Conservation (phyloP, 23 tunicate genomes). For the Botrylloides violaceus region DNA sequence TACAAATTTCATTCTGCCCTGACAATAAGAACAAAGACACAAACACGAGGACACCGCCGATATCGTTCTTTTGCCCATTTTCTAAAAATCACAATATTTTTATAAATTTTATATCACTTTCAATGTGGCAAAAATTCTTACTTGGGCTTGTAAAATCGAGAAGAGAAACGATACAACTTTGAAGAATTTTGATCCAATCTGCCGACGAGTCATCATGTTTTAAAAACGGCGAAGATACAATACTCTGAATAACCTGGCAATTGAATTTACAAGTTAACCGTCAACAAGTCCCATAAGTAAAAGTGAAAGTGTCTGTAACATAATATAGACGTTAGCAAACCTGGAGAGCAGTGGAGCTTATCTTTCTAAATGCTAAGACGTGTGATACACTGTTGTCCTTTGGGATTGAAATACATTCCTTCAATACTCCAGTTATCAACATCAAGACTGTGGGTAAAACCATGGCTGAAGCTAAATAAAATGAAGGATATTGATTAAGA, state of each 20-base stretch:
- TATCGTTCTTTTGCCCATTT: constrained; percentile 17
- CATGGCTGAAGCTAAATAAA: neutral
- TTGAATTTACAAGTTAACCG: too few relatives aligned
- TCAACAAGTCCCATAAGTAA: too few relatives aligned
- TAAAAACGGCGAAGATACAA: constrained; percentile 31
- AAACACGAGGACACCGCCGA: constrained; percentile 36
- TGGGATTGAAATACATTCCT: constrained; percentile 33
- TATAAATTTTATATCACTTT: too few relatives aligned
- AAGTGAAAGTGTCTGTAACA: too few relatives aligned
- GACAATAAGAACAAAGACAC: constrained; percentile 59
- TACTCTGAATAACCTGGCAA: constrained; percentile 32
- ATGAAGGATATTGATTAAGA: neutral
- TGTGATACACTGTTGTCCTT: neutral
- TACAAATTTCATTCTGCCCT: constrained; percentile 33
- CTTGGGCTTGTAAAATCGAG: constrained; percentile 67
- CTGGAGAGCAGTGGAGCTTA: constrained; percentile 46
- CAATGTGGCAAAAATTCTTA: too few relatives aligned
- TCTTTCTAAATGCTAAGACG: constrained; percentile 2
- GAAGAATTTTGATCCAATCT: constrained; percentile 60
- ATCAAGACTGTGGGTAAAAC: constrained; percentile 68
- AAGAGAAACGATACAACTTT: constrained; percentile 54
- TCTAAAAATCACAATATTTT: neutral
- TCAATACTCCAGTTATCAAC: constrained; percentile 54
- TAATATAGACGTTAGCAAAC: too few relatives aligned
- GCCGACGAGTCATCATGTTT: constrained; percentile 19